Evolutionary conservation across 2,113 vertebrate species (phyloP).

Genomic region (Ginglymostoma cirratum): DNA sequence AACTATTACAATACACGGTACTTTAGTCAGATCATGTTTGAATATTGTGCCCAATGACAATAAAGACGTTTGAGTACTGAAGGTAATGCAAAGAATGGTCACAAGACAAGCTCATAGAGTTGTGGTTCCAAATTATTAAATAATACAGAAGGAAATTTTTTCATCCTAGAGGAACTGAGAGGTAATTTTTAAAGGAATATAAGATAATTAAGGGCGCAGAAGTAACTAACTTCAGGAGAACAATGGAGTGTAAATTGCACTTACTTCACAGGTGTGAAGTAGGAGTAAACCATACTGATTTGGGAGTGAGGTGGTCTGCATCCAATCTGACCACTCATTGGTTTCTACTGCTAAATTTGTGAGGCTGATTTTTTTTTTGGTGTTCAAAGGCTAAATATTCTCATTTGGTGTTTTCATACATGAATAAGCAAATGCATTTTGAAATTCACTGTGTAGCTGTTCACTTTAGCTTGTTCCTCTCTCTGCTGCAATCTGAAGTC

Average conservation of each 20-base stretch:
- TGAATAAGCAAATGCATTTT: background rate
- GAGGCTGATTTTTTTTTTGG: background rate
- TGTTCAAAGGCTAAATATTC: background rate
- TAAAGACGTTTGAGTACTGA: too few relatives aligned
- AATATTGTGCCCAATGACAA: too few relatives aligned
- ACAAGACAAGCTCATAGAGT: too few relatives aligned
- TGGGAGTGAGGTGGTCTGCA: background rate
- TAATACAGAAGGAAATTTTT: too few relatives aligned
- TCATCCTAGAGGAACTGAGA: too few relatives aligned
- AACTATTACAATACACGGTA: too few relatives aligned
- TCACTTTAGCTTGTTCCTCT: background rate
- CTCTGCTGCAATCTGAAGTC: background rate
- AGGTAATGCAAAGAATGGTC: too few relatives aligned
- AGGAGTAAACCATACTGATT: background rate
- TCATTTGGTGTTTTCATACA: background rate
- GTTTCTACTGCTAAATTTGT: background rate
- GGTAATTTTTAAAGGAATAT: too few relatives aligned
- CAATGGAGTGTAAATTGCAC: background rate
- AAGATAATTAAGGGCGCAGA: background rate
- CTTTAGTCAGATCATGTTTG: too few relatives aligned
- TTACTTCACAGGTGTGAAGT: background rate
- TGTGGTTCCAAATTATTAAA: too few relatives aligned
- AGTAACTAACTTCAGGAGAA: background rate
- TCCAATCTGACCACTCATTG: background rate
- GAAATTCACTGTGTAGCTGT: background rate